Base-by-base conservation (phyloP, 2,888 invertebrate species). In the Sclerodermus sp. region DNA sequence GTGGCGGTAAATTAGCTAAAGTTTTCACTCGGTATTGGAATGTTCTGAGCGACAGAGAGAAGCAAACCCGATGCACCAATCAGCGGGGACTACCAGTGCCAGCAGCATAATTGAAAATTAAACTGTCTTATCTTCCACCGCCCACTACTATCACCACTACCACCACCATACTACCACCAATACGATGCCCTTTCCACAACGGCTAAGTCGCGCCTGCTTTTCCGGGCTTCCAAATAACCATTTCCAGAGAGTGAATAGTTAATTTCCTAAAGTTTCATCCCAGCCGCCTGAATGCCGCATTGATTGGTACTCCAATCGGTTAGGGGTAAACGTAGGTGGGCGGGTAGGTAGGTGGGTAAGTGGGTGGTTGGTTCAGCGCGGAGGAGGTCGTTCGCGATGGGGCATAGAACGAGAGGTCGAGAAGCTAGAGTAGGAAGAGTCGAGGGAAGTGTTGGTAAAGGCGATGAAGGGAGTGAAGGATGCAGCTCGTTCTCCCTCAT, bases 301-400 rank as follows among this genome's bases (percentile, higher is more conserved):
- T 76, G 76, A 76, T 76, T 76, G 76, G 74, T 76, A 73, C 75
- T 74, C 70, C 72, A 76, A 76, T 76, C 74, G 74, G 71, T 72
- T 69, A 63, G 65, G 70, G 68, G 68, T 68, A 64, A 70, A 61
- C 60, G 61, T 62, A 45, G 52, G 64, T 32, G 60, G 54, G 61
- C 52, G 64, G 53, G 40, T 48, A 49, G 45, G 58, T 53, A 51
- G 49, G 52, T 41, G 30, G 10, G 30, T 9, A 10, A 30, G 59
- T 51, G 49, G 51, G 32, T 53, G 53, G 49, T 48, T 41, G 12
- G 13, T 12, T 4, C 6, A 34, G 60, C 50, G 50, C 53, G 37
- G 23, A 23, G 23, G 23, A 23, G 23, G 23, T 23, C 23, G 23
- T 23, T 23, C 23, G 23, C 23, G 23, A 23, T 23, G 23, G 8